A percentile compares a stretch with the other conserved stretches of the same genome.
Conservation (phyloP, 2,113 vertebrate genomes). For the Martes martes region DNA sequence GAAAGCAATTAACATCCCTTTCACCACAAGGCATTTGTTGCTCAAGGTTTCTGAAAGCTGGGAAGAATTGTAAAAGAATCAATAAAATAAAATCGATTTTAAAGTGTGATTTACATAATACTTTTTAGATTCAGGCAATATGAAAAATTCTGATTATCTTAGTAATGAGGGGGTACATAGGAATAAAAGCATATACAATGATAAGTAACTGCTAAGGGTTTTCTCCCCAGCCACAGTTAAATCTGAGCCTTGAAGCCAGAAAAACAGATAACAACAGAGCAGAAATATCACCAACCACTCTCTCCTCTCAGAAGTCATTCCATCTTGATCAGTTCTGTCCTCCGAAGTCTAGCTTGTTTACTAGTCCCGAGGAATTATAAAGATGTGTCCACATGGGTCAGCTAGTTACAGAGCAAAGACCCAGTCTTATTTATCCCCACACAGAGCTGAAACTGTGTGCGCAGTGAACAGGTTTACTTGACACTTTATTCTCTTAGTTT, state of each 20-base stretch:
- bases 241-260: neutral
- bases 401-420: neutral
- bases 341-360: neutral
- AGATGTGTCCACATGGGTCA: neutral
- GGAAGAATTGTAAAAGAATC: conserved; percentile 37
- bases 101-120: conserved; percentile 19
- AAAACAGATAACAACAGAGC: conserved; percentile 27
- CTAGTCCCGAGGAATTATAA: neutral
- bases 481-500: neutral
- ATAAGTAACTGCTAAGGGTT: neutral
- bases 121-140: conserved; percentile 18
- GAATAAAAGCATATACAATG: conserved; percentile 37
- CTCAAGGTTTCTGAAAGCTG: neutral
- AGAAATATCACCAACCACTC: conserved; percentile 5
- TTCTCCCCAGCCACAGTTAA: neutral
- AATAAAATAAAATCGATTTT: conserved; percentile 40
- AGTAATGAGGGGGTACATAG: conserved; percentile 35
- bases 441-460: too few relatives aligned
- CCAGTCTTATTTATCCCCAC: neutral
- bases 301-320: neutral
- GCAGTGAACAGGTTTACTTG: neutral
- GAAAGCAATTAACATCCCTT: conserved; percentile 46
- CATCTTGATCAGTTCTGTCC: neutral
- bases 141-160: conserved; percentile 29
- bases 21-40: conserved; percentile 15